A percentile compares a stretch with the other conserved stretches of the same genome.
Evolutionary conservation across 2,888 invertebrate species (phyloP).

Genomic region (Drosophila cracens): DNA sequence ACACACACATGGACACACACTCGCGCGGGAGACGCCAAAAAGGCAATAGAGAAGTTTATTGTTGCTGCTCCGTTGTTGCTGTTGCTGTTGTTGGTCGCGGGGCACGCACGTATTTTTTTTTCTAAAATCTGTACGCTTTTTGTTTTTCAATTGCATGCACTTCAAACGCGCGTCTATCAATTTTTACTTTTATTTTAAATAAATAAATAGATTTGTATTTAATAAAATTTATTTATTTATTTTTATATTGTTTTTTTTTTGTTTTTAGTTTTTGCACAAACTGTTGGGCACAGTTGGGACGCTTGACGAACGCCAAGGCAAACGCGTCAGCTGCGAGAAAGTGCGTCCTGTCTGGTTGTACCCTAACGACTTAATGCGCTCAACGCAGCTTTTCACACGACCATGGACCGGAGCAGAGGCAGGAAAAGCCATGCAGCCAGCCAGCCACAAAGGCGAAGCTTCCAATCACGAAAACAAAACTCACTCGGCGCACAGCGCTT

Average conservation of each 20-base stretch:
- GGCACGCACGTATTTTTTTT: slow-evolving; percentile 23
- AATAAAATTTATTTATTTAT: slow-evolving; percentile 16
- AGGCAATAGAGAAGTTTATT: slow-evolving; percentile 57
- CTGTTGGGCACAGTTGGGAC: slow-evolving; percentile 62
- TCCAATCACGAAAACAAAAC: slow-evolving; percentile 44
- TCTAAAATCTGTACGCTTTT: slow-evolving; percentile 5
- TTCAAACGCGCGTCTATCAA: background rate
- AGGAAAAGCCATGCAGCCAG: slow-evolving; percentile 39
- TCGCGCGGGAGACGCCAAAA: slow-evolving; percentile 62
- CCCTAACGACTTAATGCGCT: slow-evolving; percentile 85
- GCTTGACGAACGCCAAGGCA: slow-evolving; percentile 68
- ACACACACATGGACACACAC: slow-evolving; percentile 43
- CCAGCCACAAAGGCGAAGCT: slow-evolving; percentile 27
- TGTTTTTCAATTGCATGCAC: slow-evolving; percentile 16
- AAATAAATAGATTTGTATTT: slow-evolving; percentile 28
- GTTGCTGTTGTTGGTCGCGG: slow-evolving; percentile 31
- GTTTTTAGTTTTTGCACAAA: slow-evolving; percentile 59
- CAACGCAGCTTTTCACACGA: slow-evolving; percentile 83
- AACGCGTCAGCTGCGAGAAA: slow-evolving; percentile 78
- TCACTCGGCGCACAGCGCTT: slow-evolving; percentile 34
- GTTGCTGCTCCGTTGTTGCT: slow-evolving; percentile 40
- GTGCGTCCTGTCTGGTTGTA: slow-evolving; percentile 85
- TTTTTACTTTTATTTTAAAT: slow-evolving; percentile 8
- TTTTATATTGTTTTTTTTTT: slow-evolving; percentile 13
- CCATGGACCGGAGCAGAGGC: slow-evolving; percentile 82